Conservation (phyloP, 2,888 invertebrate species). For the Harpalus rufipes region DNA sequence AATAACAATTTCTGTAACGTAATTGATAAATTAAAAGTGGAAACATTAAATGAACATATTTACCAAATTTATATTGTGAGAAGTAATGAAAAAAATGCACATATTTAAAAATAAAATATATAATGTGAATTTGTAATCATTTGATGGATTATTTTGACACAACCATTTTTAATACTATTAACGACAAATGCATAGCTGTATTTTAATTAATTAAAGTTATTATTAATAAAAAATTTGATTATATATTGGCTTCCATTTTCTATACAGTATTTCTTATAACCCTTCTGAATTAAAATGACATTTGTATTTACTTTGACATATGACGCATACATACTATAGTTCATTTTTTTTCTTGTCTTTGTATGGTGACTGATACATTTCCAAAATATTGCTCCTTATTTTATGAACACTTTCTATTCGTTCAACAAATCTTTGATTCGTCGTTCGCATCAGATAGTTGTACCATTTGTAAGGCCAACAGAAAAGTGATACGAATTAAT, state of each 20-base stretch:
- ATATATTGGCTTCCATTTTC: too few species aligned
- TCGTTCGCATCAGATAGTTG: too few species aligned
- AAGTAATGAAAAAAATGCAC: background rate
- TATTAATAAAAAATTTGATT: background rate
- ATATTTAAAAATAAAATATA: conserved; percentile 12
- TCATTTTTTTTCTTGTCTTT: too few species aligned
- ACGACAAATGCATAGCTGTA: conserved; percentile 3
- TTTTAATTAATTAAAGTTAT: background rate
- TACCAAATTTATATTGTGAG: conserved; percentile 8
- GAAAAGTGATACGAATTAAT: too few species aligned
- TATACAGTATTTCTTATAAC: too few species aligned
- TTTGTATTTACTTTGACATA: background rate
- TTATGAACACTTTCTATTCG: too few species aligned
- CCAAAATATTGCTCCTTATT: too few species aligned
- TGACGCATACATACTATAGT: too few species aligned
- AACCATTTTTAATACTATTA: background rate
- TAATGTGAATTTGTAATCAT: conserved; percentile 3
- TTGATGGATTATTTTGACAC: conserved; percentile 40
- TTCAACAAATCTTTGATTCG: too few species aligned
- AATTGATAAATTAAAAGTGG: background rate
- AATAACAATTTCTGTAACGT: conserved; percentile 21
- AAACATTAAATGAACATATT: background rate
- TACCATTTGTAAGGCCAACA: too few species aligned
- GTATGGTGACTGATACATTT: too few species aligned
- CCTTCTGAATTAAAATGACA: background rate